phyloP scores from a whole-genome alignment of 1,140 invertebrate species.

The Steinernema feltiae region DNA sequence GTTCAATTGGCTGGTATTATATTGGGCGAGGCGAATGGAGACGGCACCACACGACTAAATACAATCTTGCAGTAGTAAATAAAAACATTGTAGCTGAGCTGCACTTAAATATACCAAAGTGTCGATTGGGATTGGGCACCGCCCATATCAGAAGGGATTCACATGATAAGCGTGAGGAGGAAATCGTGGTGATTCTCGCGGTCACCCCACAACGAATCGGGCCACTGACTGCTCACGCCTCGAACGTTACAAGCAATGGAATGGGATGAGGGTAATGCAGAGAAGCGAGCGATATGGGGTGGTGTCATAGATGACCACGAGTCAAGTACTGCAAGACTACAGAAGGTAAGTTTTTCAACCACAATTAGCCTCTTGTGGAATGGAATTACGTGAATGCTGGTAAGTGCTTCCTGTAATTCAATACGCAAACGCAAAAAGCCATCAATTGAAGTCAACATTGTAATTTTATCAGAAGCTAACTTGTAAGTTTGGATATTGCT shows the following conservation, averaged over 20 bases:
- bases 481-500: too few species aligned
- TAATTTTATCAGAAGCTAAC: too few species aligned
- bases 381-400: too few species aligned
- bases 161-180: neutral
- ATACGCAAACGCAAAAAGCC: too few species aligned
- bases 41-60: neutral
- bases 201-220: constrained; percentile 2
- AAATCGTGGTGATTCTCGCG: neutral
- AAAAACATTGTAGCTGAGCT: neutral
- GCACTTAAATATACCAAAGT: neutral
- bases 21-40: neutral
- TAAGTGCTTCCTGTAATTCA: too few species aligned
- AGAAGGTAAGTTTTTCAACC: too few species aligned
- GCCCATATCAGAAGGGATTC: neutral
- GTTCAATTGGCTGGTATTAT: neutral
- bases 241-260: neutral
- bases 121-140: neutral
- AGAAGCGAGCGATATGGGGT: neutral
- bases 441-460: too few species aligned
- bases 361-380: too few species aligned
- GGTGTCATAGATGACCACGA: neutral
- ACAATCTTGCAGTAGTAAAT: neutral
- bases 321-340: too few species aligned
- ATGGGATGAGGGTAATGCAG: neutral
- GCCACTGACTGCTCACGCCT: neutral